These are phyloP conservation scores for Paraplagusia blochii DNA, from an alignment of 2,113 vertebrate species.

Conservation along the genomic window DNA sequence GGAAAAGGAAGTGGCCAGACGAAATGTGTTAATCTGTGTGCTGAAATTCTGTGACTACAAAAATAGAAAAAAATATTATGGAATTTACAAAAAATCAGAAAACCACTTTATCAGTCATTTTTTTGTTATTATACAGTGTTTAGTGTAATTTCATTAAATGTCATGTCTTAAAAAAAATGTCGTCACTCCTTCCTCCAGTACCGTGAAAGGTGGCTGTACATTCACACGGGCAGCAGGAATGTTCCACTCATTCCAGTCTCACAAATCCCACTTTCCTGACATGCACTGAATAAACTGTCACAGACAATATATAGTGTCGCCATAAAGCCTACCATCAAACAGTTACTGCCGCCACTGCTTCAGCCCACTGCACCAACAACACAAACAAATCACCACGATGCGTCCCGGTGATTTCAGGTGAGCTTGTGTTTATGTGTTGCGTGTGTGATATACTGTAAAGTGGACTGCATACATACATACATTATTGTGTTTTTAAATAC, in stretches of 20 bases:
- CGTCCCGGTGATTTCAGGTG: constrained; percentile 44
- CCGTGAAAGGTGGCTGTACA: constrained; percentile 31
- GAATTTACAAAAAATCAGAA: too few relatives aligned
- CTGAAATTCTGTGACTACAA: too few relatives aligned
- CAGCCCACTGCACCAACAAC: constrained; percentile 71
- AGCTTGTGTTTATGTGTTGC: constrained; percentile 32
- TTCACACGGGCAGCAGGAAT: constrained; percentile 52
- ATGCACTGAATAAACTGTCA: constrained; percentile 75
- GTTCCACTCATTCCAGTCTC: constrained; percentile 58
- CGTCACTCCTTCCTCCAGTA: constrained; percentile 24
- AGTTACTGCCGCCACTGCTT: constrained; percentile 69
- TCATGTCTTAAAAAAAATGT: constrained; percentile 11
- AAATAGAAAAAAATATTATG: too few relatives aligned
- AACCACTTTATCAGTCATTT: too few relatives aligned
- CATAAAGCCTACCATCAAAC: constrained; percentile 75
- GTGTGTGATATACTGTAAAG: constrained; percentile 38
- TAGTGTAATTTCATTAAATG: too few relatives aligned
- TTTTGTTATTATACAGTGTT: too few relatives aligned
- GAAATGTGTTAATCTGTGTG: too few relatives aligned
- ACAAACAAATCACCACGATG: constrained; percentile 64
- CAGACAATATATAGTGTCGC: constrained; percentile 70
- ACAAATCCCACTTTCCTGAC: constrained; percentile 68
- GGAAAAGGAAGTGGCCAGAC: constrained; percentile 46
- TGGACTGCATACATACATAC: constrained; percentile 56
- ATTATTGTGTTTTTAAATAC: constrained; percentile 61